A percentile compares a stretch with the other conserved stretches of the same genome.
These are phyloP conservation scores for Harpagoxenus sublaevis DNA, from an alignment of 2,888 invertebrate species.

Conservation along the genomic window DNA sequence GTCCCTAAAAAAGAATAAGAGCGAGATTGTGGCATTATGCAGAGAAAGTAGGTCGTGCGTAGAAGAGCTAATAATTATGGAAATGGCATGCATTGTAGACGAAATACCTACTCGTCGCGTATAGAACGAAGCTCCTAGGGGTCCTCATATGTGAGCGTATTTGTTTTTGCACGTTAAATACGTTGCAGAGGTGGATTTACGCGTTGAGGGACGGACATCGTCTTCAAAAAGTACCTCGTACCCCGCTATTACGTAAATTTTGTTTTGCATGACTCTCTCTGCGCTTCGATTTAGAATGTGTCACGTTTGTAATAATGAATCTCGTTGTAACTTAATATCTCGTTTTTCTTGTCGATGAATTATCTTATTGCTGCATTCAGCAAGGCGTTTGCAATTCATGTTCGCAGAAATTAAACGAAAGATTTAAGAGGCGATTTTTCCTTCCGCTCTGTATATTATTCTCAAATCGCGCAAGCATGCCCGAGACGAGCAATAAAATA, in stretches of 20 bases:
- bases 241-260: neutral
- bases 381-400: neutral
- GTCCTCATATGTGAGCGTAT: neutral
- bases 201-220: neutral
- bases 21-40: constrained; percentile 34
- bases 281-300: neutral
- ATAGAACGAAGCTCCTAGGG: neutral
- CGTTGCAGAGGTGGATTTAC: neutral
- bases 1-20: neutral
- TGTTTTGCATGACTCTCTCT: neutral
- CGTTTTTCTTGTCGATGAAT: constrained; percentile 9
- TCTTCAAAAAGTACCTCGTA: constrained; percentile 6
- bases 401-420: constrained; percentile 14
- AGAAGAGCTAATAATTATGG: constrained; percentile 53
- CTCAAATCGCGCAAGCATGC: constrained; percentile 4
- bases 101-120: neutral
- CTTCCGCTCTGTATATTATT: neutral
- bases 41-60: constrained; percentile 29
- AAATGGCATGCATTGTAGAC: constrained; percentile 31
- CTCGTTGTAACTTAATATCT: neutral
- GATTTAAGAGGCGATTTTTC: neutral
- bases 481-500: constrained; percentile 19
- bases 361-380: neutral
- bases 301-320: neutral
- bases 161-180: constrained; percentile 36